phyloP scores from a whole-genome alignment of 1,140 invertebrate genomes.

The Limonius californicus region DNA sequence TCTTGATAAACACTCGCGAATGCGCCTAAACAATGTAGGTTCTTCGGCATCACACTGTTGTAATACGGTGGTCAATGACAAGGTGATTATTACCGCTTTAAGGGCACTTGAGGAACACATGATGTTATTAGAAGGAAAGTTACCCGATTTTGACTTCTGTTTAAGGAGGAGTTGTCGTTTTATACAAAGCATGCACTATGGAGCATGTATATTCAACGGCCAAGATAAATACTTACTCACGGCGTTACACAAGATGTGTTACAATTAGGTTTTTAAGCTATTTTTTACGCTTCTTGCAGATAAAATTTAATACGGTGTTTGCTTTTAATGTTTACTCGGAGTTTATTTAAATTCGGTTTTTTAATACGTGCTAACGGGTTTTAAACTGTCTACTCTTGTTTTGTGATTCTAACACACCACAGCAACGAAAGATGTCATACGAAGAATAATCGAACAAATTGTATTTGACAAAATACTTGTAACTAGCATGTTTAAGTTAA shows the following conservation, averaged over 20 bases:
- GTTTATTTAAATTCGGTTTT: too few relatives aligned
- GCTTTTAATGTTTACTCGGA: background rate
- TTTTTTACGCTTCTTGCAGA: slow-evolving; percentile 1
- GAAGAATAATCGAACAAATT: too few relatives aligned
- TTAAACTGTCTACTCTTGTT: too few relatives aligned
- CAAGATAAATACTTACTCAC: slow-evolving; percentile 3
- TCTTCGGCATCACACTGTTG: background rate
- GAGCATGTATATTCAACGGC: slow-evolving; percentile 1
- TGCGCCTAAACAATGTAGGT: background rate
- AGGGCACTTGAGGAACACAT: background rate
- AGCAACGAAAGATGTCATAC: too few relatives aligned
- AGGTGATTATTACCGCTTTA: background rate
- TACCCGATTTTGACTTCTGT: background rate
- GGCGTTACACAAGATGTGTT: slow-evolving; percentile 8
- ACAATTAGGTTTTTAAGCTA: slow-evolving; percentile 4
- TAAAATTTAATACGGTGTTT: background rate
- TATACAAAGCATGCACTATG: slow-evolving; percentile 4
- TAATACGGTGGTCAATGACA: background rate
- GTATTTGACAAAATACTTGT: too few relatives aligned
- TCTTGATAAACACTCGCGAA: slow-evolving; percentile 45
- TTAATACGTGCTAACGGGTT: too few relatives aligned
- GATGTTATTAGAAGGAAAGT: background rate
- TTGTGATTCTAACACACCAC: too few relatives aligned
- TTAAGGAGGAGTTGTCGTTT: background rate
- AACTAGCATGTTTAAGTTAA: too few relatives aligned